Base-by-base conservation (phyloP, 2,797 vertebrate species). In the Odontamblyopus rebecca region DNA sequence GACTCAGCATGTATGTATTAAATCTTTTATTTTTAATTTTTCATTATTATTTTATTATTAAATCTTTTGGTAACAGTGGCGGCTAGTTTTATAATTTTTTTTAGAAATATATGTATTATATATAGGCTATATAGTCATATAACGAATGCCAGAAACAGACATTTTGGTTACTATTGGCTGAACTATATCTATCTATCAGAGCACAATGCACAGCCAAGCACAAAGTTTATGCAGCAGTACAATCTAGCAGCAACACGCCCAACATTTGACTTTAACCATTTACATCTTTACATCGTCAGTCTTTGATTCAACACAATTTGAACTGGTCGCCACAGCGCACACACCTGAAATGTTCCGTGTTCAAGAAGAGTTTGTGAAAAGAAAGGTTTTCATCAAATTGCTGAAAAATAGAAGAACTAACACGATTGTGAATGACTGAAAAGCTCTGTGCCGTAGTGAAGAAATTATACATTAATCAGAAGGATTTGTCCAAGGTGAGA, bases 401-500 rank as follows among this genome's bases (percentile, higher is more conserved):
- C 44, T 67, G 56, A 77, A 74, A 74, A 76, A 67, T 67, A 1
- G 9, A 78, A 67, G 79, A 74, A 81, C 85, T 81, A 76, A 72
- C 73, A 77, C 72, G 53, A 73, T 86, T 83, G 85, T 73, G 72
- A 80, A 82, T 76, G 78, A 85, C 71, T 85, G 78, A 83, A 77
- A 76, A 61, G 38, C 29, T 71, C 13, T 57, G 59, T 12, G 4
- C 73, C 68, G 67, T 73, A 71, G 19, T 72, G 69, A 82, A 76
- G 61, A 80, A 86, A 80, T 81, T 69, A 79, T 44, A 79, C 53
- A 4, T 84, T 73, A 63, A 71, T 32, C 19, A 74, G 69, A 77
- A 81, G 71, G 81, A 72, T 80, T 68, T 60, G 30, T 85, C 35
- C 85, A 87, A 88, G 83, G 85, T 85, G 72, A 76, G 23, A 38